Conservation (phyloP, 2,888 invertebrate genomes). For the Melieria picta region DNA sequence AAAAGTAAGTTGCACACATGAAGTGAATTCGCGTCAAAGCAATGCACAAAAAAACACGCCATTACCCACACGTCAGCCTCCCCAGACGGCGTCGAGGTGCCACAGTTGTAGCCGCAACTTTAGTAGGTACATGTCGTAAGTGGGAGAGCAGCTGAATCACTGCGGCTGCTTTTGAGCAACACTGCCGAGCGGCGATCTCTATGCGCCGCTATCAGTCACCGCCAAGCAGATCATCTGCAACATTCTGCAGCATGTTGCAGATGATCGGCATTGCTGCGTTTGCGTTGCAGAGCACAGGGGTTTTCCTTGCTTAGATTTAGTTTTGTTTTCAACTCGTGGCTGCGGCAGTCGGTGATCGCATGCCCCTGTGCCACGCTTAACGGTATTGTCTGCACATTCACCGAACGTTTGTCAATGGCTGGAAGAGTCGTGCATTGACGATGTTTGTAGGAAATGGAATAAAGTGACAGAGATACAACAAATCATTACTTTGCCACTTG, state of each 20-base stretch:
- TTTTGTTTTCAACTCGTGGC: not conserved
- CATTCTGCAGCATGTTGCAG: not conserved
- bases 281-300: not conserved
- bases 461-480: no score
- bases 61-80: not conserved
- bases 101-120: not conserved
- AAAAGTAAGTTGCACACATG: not conserved
- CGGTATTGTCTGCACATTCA: not conserved
- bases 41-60: not conserved
- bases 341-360: not conserved
- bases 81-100: not conserved
- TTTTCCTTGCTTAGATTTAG: not conserved
- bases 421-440: not conserved
- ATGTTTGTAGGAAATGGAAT: not conserved
- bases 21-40: not conserved
- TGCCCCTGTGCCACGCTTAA: not conserved
- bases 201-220: not conserved
- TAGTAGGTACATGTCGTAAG: not conserved
- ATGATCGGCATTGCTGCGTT: not conserved
- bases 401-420: slow-evolving; percentile 12
- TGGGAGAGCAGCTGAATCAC: not conserved
- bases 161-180: not conserved
- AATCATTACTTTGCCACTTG: no score
- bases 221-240: not conserved
- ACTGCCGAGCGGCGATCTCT: not conserved